phyloP scores from a whole-genome alignment of 2,797 vertebrate species.

The Alectoris magna region DNA sequence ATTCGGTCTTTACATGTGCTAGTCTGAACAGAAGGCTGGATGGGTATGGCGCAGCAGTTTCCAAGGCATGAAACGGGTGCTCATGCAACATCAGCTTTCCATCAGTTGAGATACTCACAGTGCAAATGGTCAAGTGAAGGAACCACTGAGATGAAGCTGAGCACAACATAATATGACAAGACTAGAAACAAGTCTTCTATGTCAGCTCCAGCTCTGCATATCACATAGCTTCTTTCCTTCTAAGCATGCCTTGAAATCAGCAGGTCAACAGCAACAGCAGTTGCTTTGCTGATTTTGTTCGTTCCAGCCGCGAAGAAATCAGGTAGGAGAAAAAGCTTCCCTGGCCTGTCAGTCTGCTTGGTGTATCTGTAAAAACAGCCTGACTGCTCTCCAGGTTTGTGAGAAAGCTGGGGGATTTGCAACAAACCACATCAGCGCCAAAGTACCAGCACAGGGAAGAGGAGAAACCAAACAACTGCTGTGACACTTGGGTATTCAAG shows the following conservation, averaged over 20 bases:
- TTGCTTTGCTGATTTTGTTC: accelerated
- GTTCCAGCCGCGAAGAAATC: not conserved
- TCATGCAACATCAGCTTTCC: not conserved
- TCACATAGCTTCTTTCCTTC: not conserved
- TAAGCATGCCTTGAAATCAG: not conserved
- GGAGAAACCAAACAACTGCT: not conserved
- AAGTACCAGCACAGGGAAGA: not conserved
- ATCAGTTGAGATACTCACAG: not conserved
- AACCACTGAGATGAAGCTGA: not conserved
- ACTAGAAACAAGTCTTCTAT: not conserved
- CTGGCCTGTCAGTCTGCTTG: not conserved
- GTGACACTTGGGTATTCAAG: not conserved
- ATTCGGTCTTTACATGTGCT: not conserved
- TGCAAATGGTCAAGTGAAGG: not conserved
- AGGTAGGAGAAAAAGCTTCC: not conserved
- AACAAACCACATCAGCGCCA: not conserved
- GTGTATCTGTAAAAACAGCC: not conserved
- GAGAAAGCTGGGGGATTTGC: not conserved
- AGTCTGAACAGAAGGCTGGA: not conserved
- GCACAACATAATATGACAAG: not conserved
- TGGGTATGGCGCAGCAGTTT: not conserved
- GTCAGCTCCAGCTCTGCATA: not conserved
- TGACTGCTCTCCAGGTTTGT: not conserved
- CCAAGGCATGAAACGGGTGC: not conserved
- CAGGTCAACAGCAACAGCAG: not conserved